phyloP scores from a whole-genome alignment of 2,113 vertebrate species.

The Poecile atricapillus region DNA sequence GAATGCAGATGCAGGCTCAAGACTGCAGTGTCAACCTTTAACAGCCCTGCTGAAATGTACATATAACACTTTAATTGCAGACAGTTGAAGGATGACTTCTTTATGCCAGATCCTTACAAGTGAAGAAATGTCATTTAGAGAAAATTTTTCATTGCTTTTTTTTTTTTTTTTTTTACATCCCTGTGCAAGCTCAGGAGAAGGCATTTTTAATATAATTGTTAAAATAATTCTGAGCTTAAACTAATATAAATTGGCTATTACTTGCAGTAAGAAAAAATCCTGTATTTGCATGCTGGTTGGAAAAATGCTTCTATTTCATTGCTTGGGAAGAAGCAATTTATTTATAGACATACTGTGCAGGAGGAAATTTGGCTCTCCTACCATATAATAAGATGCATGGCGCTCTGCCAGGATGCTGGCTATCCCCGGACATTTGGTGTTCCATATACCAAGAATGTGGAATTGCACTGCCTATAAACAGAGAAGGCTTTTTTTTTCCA shows the following conservation, averaged over 20 bases:
- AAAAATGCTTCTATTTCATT: slow-evolving; percentile 65
- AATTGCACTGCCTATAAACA: slow-evolving; percentile 46
- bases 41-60: background rate
- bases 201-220: slow-evolving; percentile 7
- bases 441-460: slow-evolving; percentile 52
- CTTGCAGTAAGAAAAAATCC: background rate
- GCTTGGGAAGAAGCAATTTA: slow-evolving; percentile 61
- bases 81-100: background rate
- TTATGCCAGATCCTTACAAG: background rate
- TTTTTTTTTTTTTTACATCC: background rate
- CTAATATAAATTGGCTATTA: slow-evolving; percentile 32
- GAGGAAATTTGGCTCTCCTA: slow-evolving; percentile 66
- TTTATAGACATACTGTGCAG: slow-evolving; percentile 66
- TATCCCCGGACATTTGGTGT: slow-evolving; percentile 38
- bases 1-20: background rate
- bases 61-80: background rate
- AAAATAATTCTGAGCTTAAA: slow-evolving; percentile 36
- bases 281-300: slow-evolving; percentile 45
- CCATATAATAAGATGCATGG: slow-evolving; percentile 65
- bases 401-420: slow-evolving; percentile 51
- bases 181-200: background rate
- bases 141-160: background rate
- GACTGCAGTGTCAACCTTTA: background rate
- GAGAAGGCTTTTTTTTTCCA: background rate
- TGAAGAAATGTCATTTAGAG: background rate